Evolutionary conservation across 2,113 vertebrate genomes (phyloP).

Genomic region (Ploceus nigricollis): DNA sequence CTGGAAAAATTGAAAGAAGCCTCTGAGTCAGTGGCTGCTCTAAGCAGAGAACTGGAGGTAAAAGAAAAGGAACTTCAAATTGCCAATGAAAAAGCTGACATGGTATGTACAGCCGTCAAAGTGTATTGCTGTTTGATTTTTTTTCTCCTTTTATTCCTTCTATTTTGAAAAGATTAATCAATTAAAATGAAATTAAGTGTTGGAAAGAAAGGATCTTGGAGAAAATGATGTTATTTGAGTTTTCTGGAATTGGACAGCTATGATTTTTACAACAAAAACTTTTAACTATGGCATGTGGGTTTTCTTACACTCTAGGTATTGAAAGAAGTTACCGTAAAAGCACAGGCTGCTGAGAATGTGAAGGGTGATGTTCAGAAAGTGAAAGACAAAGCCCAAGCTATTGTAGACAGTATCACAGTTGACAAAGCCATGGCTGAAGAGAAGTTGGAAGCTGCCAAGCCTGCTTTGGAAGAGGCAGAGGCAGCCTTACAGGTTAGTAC

Average conservation of each 20-base stretch:
- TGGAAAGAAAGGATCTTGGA: neutral
- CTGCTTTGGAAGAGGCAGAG: slow-evolving; percentile 92
- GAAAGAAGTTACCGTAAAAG: slow-evolving; percentile 93
- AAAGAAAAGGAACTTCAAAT: slow-evolving; percentile 92
- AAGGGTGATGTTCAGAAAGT: slow-evolving; percentile 95
- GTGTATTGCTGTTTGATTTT: neutral
- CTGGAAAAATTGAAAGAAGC: slow-evolving; percentile 93
- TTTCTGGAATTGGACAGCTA: neutral
- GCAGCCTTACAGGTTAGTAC: slow-evolving; percentile 84
- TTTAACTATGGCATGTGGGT: neutral
- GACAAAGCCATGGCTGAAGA: slow-evolving; percentile 90
- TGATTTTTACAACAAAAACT: neutral
- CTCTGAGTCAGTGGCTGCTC: slow-evolving; percentile 85
- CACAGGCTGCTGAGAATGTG: slow-evolving; percentile 90
- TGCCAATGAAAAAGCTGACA: slow-evolving; percentile 92
- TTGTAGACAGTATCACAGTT: slow-evolving; percentile 89
- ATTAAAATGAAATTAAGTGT: neutral
- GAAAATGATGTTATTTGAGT: neutral
- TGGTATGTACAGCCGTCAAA: slow-evolving; percentile 66
- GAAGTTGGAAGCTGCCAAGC: slow-evolving; percentile 88
- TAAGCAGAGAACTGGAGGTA: slow-evolving; percentile 88
- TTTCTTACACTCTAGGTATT: slow-evolving; percentile 78
- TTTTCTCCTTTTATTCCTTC: neutral
- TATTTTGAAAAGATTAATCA: neutral
- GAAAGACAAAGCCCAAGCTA: slow-evolving; percentile 93